Percentiles rank a stretch among this genome's conserved stretches.
Evolutionary conservation across 64 coral and sea anemone species (phyloP).

Genomic region (Dendronephthya gigantea): DNA sequence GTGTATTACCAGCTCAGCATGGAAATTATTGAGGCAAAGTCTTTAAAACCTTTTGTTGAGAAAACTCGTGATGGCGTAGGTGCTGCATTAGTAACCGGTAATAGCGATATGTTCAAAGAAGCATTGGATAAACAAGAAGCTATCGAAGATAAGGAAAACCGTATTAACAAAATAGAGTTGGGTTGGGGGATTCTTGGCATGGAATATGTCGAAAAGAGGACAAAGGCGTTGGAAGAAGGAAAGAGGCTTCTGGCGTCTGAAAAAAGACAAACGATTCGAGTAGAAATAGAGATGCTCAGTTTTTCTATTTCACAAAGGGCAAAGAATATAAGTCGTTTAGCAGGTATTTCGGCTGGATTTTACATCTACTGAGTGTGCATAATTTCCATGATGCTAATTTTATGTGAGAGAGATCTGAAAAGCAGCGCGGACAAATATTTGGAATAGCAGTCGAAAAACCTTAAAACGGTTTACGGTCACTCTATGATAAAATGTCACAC

Average conservation of each 20-base stretch:
- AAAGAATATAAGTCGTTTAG: not conserved
- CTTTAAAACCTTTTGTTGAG: not conserved
- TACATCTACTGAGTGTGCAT: too few relatives aligned
- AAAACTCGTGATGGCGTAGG: not conserved
- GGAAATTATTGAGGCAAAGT: not conserved
- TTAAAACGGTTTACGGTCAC: too few relatives aligned
- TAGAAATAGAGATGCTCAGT: not conserved
- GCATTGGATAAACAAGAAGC: not conserved
- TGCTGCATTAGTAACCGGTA: not conserved
- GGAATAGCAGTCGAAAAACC: too few relatives aligned
- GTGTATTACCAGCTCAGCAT: not conserved
- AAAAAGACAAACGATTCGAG: not conserved
- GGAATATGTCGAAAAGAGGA: not conserved
- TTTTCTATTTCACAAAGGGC: not conserved
- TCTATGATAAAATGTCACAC: too few relatives aligned
- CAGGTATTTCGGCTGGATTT: too few relatives aligned
- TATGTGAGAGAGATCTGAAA: too few relatives aligned
- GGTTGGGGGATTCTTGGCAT: not conserved
- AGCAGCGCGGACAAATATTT: too few relatives aligned
- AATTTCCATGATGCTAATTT: too few relatives aligned
- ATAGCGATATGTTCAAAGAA: not conserved
- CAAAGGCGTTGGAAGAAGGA: not conserved
- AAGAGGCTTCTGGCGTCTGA: not conserved
- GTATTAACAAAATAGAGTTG: not conserved
- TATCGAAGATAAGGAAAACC: not conserved